A percentile compares a stretch with the other conserved stretches of the same genome.
These are phyloP conservation scores for Bacillus rossius DNA, from an alignment of 1,140 invertebrate species.

Conservation along the genomic window DNA sequence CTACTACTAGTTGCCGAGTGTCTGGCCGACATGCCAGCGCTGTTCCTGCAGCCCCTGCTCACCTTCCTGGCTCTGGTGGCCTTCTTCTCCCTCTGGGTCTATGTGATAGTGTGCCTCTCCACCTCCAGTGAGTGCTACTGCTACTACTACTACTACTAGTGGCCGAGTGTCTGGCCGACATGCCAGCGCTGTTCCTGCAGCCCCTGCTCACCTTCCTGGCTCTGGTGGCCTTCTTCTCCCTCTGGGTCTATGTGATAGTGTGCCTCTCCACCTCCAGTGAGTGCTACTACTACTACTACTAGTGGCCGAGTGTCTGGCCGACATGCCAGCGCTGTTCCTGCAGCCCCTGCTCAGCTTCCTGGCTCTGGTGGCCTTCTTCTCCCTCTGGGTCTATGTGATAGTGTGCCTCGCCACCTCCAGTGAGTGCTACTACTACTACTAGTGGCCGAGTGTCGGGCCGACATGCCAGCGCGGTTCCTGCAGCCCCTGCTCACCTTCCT, in stretches of 20 bases:
- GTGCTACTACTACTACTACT: too few species aligned
- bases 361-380: slow-evolving; percentile 69
- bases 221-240: slow-evolving; percentile 71
- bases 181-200: slow-evolving; percentile 83
- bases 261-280: slow-evolving; percentile 65
- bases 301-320: too few species aligned
- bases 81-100: slow-evolving; percentile 83
- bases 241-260: slow-evolving; percentile 77
- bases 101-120: slow-evolving; percentile 64
- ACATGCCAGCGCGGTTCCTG: slow-evolving; percentile 77
- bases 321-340: slow-evolving; percentile 78
- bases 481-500: slow-evolving; percentile 85
- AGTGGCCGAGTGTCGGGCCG: too few species aligned
- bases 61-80: slow-evolving; percentile 72
- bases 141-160: too few species aligned
- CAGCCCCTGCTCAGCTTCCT: slow-evolving; percentile 85
- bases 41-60: slow-evolving; percentile 82
- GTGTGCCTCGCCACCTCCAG: slow-evolving; percentile 62
- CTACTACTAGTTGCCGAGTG: too few species aligned
- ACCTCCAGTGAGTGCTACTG: slow-evolving; percentile 66
- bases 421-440: too few species aligned
- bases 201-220: slow-evolving; percentile 80
- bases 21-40: slow-evolving; percentile 72
- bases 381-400: slow-evolving; percentile 80
- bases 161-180: too few species aligned